Base-by-base conservation (phyloP, 2,113 vertebrate genomes). In the Brachyhypopomus occidentalis region DNA sequence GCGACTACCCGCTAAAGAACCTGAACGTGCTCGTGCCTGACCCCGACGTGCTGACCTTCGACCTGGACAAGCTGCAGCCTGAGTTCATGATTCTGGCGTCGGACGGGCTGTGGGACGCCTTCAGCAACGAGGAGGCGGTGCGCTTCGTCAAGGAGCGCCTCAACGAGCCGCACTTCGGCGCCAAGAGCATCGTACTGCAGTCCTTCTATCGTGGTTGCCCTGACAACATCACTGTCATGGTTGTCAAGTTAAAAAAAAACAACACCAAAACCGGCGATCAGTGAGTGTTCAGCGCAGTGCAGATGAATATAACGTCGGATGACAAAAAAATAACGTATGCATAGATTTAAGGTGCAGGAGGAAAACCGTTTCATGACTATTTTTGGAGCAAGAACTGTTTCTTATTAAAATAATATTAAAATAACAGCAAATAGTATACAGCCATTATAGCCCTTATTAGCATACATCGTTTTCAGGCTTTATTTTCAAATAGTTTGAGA, bases 141-240 rank as follows among this genome's bases (percentile, higher is more conserved):
- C 92, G 96, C 63, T 99, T 98, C 92, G 95, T 99, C 94, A 95
- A 95, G 86, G 97, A 98, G 79, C 96, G 96, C 22, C 93, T 99
- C 89, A 94, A 96, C 82, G 98, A 99, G 87, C 98, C 98, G 0
- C 98, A 98, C 91, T 97, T 98, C 0, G 98, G 98, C 0, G 97
- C 98, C 66, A 99, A 99, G 91, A 99, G 97, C 89, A 98, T 99
- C 75, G 97, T 98, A 45, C 94, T 99, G 41, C 98, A 99, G 93
- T 97, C 98, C n/a, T 99, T 96, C 81, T 98, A 98, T 89, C 94
- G 97, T 4, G 98, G 98, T 25, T 99, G 97, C 84, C 97, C 97
- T 7, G 98, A 99, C 89, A 99, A 99, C 64, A 99, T 99, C 88
- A 99, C 98, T 0, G 98, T 99, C 81, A 99, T 99, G 98, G 97